These are phyloP conservation scores for Colius striatus DNA, from an alignment of 2,113 vertebrate genomes.

Conservation along the genomic window DNA sequence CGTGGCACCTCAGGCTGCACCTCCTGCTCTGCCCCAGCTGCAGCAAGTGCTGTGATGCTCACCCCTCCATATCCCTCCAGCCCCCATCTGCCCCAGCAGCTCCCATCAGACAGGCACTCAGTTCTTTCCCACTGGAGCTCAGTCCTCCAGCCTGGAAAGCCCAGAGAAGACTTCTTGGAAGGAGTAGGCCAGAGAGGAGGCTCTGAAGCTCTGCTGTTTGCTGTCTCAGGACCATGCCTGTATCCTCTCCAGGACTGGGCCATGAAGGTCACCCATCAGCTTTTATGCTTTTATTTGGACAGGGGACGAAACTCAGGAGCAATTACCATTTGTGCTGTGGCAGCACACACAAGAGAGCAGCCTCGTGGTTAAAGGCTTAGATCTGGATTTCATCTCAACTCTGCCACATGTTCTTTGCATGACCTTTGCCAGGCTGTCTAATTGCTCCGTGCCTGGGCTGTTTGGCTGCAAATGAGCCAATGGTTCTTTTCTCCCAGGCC, in stretches of 20 bases:
- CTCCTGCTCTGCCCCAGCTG: not conserved
- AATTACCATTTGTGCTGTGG: not conserved
- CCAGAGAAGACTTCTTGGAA: not conserved
- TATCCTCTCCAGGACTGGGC: not conserved
- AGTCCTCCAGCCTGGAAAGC: not conserved
- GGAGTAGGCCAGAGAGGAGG: not conserved
- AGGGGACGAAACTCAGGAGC: not conserved
- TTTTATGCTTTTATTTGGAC: not conserved
- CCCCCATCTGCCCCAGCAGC: not conserved
- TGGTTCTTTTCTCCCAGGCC: not conserved
- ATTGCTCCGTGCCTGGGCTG: not conserved
- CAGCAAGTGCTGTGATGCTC: rapidly evolving
- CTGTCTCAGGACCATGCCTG: rapidly evolving
- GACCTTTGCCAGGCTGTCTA: not conserved
- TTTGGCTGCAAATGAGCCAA: not conserved
- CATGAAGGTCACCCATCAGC: not conserved
- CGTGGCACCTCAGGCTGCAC: not conserved
- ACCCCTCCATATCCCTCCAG: rapidly evolving
- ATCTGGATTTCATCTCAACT: not conserved
- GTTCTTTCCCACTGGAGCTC: not conserved
- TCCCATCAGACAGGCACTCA: rapidly evolving
- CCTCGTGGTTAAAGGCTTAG: not conserved
- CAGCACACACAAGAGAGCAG: not conserved
- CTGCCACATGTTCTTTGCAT: not conserved
- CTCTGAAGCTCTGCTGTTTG: not conserved